A percentile compares a stretch with the other conserved stretches of the same genome.
phyloP scores from a whole-genome alignment of 2,888 invertebrate genomes.

The Drosophila melanosoma region DNA sequence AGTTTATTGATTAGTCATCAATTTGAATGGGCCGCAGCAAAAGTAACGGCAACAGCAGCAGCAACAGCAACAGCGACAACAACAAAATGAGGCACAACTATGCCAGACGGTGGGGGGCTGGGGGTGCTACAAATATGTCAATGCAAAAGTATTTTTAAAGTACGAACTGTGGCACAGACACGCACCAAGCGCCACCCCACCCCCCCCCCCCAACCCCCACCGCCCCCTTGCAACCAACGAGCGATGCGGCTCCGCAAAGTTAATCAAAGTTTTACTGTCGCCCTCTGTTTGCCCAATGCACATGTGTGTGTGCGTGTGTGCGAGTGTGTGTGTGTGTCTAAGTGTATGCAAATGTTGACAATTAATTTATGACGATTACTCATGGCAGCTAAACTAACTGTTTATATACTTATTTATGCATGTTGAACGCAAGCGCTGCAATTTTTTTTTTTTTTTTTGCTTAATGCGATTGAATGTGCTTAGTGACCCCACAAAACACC shows the following conservation, averaged over 20 bases:
- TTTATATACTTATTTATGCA: conserved; percentile 61
- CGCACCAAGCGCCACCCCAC: conserved; percentile 19
- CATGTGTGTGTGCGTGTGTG: conserved; percentile 34
- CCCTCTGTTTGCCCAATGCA: conserved; percentile 50
- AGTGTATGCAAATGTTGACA: conserved; percentile 83
- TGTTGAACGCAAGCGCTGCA: conserved; percentile 37
- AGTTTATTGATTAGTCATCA: conserved; percentile 76
- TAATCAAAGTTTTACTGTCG: conserved; percentile 61
- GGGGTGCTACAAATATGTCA: conserved; percentile 64
- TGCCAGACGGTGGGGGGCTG: conserved; percentile 27
- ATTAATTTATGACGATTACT: conserved; percentile 84
- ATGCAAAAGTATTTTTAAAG: conserved; percentile 75
- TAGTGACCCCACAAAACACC: conserved; percentile 7
- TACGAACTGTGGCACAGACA: conserved; percentile 46
- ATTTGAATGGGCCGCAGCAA: conserved; percentile 38
- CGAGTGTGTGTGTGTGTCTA: conserved; percentile 55
- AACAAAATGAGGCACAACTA: conserved; percentile 25
- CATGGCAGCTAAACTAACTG: conserved; percentile 82
- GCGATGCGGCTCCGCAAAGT: conserved; percentile 42
- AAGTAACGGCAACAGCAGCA: background rate
- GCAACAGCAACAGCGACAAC: background rate
- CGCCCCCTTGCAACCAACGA: background rate
- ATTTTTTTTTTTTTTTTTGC: conserved; percentile 3
- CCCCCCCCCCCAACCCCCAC: background rate
- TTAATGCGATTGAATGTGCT: conserved; percentile 14